Evolutionary conservation across 2,797 vertebrate species (phyloP).

Genomic region (Hirundo rustica): DNA sequence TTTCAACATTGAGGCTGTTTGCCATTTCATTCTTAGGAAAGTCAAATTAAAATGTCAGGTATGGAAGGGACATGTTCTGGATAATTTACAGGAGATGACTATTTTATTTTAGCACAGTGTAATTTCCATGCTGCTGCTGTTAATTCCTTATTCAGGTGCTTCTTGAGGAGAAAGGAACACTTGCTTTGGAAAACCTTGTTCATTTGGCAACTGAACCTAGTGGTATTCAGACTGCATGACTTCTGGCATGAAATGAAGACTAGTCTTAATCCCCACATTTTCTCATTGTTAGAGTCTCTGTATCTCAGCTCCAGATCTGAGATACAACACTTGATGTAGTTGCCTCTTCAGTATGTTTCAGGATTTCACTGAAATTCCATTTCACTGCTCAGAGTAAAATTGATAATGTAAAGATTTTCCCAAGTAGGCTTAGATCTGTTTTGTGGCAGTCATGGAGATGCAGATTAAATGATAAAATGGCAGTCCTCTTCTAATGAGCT

Average conservation of each 20-base stretch:
- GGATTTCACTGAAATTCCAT: not conserved
- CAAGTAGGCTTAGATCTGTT: not conserved
- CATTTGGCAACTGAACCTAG: not conserved
- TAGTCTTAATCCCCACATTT: not conserved
- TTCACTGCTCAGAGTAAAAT: not conserved
- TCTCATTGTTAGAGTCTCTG: not conserved
- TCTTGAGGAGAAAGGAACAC: not conserved
- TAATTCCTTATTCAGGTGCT: not conserved
- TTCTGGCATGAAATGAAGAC: not conserved
- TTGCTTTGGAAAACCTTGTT: not conserved
- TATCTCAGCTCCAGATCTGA: not conserved
- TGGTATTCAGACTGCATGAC: not conserved
- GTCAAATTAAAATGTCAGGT: rapidly evolving
- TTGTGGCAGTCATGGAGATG: not conserved
- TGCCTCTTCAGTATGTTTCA: not conserved
- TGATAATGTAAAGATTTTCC: not conserved
- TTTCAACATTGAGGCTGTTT: not conserved
- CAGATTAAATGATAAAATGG: not conserved
- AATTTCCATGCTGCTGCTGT: not conserved
- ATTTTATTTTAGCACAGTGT: not conserved
- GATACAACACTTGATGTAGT: not conserved
- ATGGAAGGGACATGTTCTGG: not conserved
- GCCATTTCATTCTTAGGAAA: not conserved
- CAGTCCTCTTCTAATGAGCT: not conserved
- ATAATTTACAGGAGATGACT: not conserved